Percentiles rank a stretch among this genome's conserved stretches.
phyloP scores from a whole-genome alignment of 2,888 invertebrate species.

The Xanthorhoe spadicearia region DNA sequence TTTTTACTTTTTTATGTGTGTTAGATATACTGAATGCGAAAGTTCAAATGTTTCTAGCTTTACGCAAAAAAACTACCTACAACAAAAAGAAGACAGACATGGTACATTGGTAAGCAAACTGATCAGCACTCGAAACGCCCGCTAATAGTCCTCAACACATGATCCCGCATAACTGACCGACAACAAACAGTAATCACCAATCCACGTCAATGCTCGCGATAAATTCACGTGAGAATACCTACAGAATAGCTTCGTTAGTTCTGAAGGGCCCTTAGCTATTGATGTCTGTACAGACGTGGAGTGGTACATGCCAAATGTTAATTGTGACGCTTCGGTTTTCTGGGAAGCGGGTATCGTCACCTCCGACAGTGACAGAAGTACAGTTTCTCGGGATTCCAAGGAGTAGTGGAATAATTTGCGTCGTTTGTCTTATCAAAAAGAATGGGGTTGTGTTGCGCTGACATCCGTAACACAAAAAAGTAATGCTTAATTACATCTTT shows the following conservation, averaged over 20 bases:
- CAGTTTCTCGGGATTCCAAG: no score
- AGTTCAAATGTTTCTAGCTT: no score
- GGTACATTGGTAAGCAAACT: neutral
- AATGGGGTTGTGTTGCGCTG: no score
- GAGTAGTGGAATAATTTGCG: no score
- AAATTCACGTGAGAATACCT: constrained; percentile 78
- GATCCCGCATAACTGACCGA: constrained; percentile 26
- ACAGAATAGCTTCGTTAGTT: constrained; percentile 83
- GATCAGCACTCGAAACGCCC: neutral
- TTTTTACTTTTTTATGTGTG: no score
- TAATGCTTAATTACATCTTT: no score
- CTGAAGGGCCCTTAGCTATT: constrained; percentile 73
- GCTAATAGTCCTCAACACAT: neutral
- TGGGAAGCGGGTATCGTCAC: neutral
- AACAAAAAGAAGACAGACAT: no score
- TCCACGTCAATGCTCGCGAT: constrained; percentile 48
- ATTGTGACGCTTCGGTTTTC: constrained; percentile 20
- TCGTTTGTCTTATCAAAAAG: no score
- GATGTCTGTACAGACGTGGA: constrained; percentile 64
- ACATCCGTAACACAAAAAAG: no score
- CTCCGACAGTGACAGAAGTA: neutral
- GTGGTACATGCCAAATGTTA: constrained; percentile 52
- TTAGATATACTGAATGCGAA: no score
- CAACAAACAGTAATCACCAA: constrained; percentile 35
- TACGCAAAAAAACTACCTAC: no score